Evolutionary conservation across 2,797 vertebrate species (phyloP), one percentile per base, ranked within the genome.

Genomic region (Meriones psammophilus): DNA sequence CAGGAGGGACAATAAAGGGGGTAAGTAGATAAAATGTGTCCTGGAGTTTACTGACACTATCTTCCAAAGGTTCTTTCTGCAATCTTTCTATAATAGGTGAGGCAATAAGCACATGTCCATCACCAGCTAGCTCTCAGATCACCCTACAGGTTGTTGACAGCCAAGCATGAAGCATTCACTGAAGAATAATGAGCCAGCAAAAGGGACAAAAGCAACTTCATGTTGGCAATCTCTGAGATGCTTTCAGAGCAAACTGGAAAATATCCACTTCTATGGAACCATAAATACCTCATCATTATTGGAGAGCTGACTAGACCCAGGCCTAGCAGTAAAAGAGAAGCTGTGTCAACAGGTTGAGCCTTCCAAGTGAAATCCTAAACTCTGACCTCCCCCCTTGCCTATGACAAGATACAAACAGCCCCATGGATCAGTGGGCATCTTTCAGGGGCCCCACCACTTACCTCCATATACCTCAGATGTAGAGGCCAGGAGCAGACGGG

Each of bases 401-500:
- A 20, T 18, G 28, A 78, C 56, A 73, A 30, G 54, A 58, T 9
- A 3, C 30, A 22, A 58, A 73, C 15, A 24, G 88, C 5, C 15
- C 8, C 10, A 20, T 0, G 39, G 64, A 22, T 22, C 30, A 3
- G 18, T 0, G 0, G 73, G 22, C 3, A 0, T 14, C 15, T 17
- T 17, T 24, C 0, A 12, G 4, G 20, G 12, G 54, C 39, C 17
- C 83, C 3, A 7, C 6, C 58, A 97, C 99, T 99, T 98, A 99
- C 99, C 99, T 99, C 99, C 99, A 94, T 99, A 99, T 4, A 99
- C 99, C 97, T 99, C 99, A 1, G 99, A 99, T 0, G 99, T 99
- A 74, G 99, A 99, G 39, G 99, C 99, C 96, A 99, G 98, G 7
- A 99, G 99, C 74, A 99, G 99, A 56, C 99, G 99, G 91, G 99